Conservation (phyloP, 53 echinoderm and acorn worm species). For the Zoroaster sp. region DNA sequence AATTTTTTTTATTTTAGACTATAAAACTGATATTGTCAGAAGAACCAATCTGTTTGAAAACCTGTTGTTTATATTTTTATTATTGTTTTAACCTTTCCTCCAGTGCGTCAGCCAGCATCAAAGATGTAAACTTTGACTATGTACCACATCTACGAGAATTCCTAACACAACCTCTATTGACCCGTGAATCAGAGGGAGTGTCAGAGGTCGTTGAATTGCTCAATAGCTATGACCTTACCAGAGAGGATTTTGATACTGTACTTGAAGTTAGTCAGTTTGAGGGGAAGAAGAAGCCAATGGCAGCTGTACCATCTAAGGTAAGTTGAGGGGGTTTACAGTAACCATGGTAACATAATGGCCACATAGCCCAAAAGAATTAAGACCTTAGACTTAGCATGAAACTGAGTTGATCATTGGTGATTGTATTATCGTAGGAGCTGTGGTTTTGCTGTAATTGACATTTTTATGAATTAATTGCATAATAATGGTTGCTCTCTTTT, state of each 20-base stretch:
- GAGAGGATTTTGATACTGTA: slow-evolving; percentile 90
- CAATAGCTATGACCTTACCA: slow-evolving; percentile 80
- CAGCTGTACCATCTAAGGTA: slow-evolving; percentile 81
- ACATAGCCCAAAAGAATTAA: not conserved
- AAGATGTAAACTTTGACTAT: slow-evolving; percentile 77
- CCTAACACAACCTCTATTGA: slow-evolving; percentile 77
- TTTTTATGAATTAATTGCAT: too few species aligned
- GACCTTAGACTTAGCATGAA: not conserved
- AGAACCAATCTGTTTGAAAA: too few species aligned
- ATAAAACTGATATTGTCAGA: too few species aligned
- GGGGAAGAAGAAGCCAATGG: slow-evolving; percentile 78
- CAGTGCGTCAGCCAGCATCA: slow-evolving; percentile 67
- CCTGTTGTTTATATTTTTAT: too few species aligned
- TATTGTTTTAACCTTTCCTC: not conserved
- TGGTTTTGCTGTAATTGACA: too few species aligned
- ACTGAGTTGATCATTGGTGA: too few species aligned
- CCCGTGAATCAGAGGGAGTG: slow-evolving; percentile 77
- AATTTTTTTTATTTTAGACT: too few species aligned
- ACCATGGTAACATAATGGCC: not conserved
- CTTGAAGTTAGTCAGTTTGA: slow-evolving; percentile 88
- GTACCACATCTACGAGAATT: slow-evolving; percentile 71
- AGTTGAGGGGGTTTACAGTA: not conserved
- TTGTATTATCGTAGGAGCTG: too few species aligned
- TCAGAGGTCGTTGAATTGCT: slow-evolving; percentile 76
- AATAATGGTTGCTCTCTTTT: too few species aligned